Evolutionary conservation across 2,888 invertebrate species (phyloP).

Genomic region (Scrobipalpa costella): DNA sequence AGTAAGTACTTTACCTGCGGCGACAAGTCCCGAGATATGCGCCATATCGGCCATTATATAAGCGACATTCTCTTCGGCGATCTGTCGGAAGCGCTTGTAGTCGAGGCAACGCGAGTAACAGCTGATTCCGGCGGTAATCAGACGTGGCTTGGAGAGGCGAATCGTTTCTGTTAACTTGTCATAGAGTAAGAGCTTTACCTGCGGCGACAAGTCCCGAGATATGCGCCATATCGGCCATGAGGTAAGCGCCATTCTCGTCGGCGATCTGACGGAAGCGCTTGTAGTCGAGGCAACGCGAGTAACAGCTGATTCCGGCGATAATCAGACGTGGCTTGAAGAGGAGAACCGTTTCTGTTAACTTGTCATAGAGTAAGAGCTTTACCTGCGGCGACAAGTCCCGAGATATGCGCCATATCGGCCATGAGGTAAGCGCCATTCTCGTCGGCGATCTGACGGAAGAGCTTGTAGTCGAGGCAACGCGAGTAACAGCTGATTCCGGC

Average conservation of each 20-base stretch:
- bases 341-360: constrained; percentile 84
- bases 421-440: constrained; percentile 92
- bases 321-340: constrained; percentile 96
- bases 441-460: constrained; percentile 91
- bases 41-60: constrained; percentile 98
- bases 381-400: constrained; percentile 95
- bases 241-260: constrained; percentile 90
- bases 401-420: constrained; percentile 98
- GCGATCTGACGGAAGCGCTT: constrained; percentile 92
- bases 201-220: constrained; percentile 96
- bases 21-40: constrained; percentile 95
- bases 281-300: constrained; percentile 96
- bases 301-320: constrained; percentile 96
- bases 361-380: constrained; percentile 26
- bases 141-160: constrained; percentile 92
- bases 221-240: constrained; percentile 98
- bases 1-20: constrained; percentile 82
- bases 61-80: constrained; percentile 91
- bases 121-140: constrained; percentile 96
- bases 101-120: constrained; percentile 97
- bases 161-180: constrained; percentile 83
- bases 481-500: constrained; percentile 98
- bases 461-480: constrained; percentile 93
- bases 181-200: constrained; percentile 61
- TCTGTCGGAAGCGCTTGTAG: constrained; percentile 92